These are phyloP conservation scores for Aphelenchoides fujianensis DNA, from an alignment of 1,140 invertebrate genomes.

Conservation along the genomic window DNA sequence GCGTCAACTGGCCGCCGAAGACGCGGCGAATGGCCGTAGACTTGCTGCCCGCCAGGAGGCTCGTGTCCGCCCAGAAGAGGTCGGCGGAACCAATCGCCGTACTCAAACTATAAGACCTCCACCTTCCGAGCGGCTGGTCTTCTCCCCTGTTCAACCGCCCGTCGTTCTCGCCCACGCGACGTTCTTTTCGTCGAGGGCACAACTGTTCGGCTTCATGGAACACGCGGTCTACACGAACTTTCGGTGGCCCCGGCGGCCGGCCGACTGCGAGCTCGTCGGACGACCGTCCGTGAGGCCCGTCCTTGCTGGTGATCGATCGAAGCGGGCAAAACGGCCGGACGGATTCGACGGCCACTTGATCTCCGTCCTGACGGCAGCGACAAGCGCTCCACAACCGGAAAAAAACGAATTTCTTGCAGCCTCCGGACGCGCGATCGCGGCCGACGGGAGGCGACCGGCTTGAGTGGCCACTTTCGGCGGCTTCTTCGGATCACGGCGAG, in stretches of 20 bases:
- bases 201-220: conserved; percentile 41
- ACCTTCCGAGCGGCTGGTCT: not conserved
- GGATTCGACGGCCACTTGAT: conserved; percentile 21
- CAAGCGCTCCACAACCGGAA: conserved; percentile 12
- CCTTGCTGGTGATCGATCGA: not conserved
- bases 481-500: too few species aligned
- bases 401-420: not conserved
- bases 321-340: not conserved
- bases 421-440: not conserved
- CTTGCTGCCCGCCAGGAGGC: not conserved
- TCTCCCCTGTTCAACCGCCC: not conserved
- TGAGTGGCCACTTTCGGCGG: too few species aligned
- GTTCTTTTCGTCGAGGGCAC: conserved; percentile 28
- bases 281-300: not conserved
- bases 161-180: conserved; percentile 22
- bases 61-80: conserved; percentile 10
- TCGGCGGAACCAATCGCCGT: not conserved
- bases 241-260: not conserved
- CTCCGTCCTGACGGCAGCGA: conserved; percentile 19
- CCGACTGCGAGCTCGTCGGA: not conserved
- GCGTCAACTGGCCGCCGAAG: conserved; percentile 4
- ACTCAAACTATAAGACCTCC: not conserved
- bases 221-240: conserved; percentile 39
- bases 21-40: not conserved
- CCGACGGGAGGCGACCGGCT: not conserved